Conservation (phyloP, 1,140 invertebrate species). For the Lepidurus couesii region DNA sequence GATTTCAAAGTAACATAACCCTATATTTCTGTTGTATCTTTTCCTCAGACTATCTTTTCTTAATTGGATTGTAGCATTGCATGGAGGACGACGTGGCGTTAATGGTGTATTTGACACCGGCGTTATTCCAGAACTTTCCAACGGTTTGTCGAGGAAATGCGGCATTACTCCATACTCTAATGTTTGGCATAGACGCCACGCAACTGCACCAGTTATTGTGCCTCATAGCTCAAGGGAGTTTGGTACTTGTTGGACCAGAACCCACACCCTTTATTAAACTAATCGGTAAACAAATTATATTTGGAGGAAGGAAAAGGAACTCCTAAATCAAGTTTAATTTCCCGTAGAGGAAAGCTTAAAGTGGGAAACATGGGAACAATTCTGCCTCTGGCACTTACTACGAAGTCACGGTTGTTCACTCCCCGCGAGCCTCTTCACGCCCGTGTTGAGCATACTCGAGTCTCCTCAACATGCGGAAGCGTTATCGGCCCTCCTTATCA, state of each 20-base stretch:
- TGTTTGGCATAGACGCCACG: constrained; percentile 77
- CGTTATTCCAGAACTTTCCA: constrained; percentile 85
- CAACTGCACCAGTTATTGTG: constrained; percentile 86
- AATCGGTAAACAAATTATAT: constrained; percentile 45
- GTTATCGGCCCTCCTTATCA: constrained; percentile 78
- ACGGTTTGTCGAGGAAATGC: constrained; percentile 76
- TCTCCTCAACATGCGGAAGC: constrained; percentile 85
- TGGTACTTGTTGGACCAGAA: constrained; percentile 50
- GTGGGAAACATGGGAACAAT: constrained; percentile 96
- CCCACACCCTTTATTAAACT: constrained; percentile 47
- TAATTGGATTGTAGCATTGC: constrained; percentile 52
- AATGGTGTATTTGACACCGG: constrained; percentile 83
- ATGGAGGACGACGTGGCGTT: constrained; percentile 80
- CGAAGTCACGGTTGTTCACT: constrained; percentile 86
- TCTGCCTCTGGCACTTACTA: constrained; percentile 91
- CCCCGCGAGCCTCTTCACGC: constrained; percentile 66
- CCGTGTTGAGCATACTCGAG: constrained; percentile 81
- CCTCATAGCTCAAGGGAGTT: constrained; percentile 79
- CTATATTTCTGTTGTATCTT: neutral
- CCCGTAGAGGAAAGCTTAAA: constrained; percentile 68
- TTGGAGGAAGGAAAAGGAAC: neutral
- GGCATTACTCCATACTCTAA: constrained; percentile 75
- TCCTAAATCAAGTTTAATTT: constrained; percentile 22
- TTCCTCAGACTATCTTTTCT: neutral
- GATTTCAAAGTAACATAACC: constrained; percentile 61